A percentile compares a stretch with the other conserved stretches of the same genome.
phyloP scores from a whole-genome alignment of 1,140 invertebrate genomes.

The Centruroides vittatus region DNA sequence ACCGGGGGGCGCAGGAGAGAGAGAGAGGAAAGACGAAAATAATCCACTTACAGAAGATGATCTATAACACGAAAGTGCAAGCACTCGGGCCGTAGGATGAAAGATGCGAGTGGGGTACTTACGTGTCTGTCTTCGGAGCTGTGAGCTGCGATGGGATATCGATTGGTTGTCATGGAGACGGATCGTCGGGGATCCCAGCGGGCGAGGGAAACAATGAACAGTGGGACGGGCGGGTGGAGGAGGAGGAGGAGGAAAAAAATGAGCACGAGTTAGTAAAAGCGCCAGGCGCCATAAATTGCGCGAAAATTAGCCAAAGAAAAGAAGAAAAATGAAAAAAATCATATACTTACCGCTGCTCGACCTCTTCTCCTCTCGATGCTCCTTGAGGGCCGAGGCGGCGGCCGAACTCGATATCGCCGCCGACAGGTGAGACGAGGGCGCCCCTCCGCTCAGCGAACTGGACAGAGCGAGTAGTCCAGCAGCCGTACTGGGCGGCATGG shows the following conservation, averaged over 20 bases:
- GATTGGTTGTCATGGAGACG: conserved; percentile 6
- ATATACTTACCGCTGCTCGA: conserved; percentile 16
- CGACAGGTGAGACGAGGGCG: conserved; percentile 13
- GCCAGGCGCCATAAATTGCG: background rate
- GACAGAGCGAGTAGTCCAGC: conserved; percentile 29
- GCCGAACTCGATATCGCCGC: background rate
- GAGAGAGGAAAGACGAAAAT: conserved; percentile 4
- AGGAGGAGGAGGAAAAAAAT: background rate
- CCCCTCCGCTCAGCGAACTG: conserved; percentile 16
- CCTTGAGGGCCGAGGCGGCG: conserved; percentile 10
- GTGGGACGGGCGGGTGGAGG: conserved; percentile 1
- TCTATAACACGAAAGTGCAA: background rate
- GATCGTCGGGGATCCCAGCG: background rate
- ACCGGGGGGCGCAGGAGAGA: conserved; percentile 6
- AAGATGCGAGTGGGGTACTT: conserved; percentile 10
- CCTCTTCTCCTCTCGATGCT: conserved; percentile 18
- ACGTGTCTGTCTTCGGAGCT: conserved; percentile 21
- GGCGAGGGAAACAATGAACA: conserved; percentile 1
- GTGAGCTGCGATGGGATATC: conserved; percentile 15
- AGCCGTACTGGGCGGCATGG: conserved; percentile 21
- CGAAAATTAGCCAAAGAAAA: conserved; percentile 1
- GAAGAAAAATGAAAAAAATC: background rate
- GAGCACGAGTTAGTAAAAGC: background rate
- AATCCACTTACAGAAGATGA: background rate
- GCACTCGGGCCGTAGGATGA: background rate